Evolutionary conservation across 2,113 vertebrate genomes (phyloP), one percentile per base, ranked within the genome.

Genomic region (Paratilapia polleni): DNA sequence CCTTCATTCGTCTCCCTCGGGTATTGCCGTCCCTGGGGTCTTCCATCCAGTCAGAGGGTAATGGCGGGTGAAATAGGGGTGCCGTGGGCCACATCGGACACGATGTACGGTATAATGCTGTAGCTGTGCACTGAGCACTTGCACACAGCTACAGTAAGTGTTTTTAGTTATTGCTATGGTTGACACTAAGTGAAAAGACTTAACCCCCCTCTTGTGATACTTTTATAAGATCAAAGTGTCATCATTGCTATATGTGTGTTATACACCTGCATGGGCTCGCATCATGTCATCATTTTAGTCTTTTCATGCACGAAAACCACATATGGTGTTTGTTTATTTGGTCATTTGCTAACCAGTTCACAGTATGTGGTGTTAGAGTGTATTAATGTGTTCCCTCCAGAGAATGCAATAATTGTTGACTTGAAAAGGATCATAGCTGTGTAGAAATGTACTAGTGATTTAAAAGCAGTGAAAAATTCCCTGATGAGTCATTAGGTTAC

Each of bases 21-120:
- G 82, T 77, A 80, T 52, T 68, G 19, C 36, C 15, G 36, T 81
- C 83, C 85, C 89, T 2, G 64, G 73, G 90, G 89, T 47, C 28
- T 59, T 76, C 56, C 15, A 26, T 49, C 52, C 84, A 91, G 86
- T 91, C 81, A 73, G 86, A 56, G 86, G 90, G 93, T 95, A 96
- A 95, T 95, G 93, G 86, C 28, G 90, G 88, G 87, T 95, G 95
- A 94, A 96, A 95, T 95, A 84, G 94, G 84, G 91, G 90, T 83
- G 91, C 93, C 81, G 76, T 5, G 66, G 87, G 94, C 88, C 92
- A 91, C 81, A 88, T 91, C 80, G 58, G 93, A 88, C 86, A 82
- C 61, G 57, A 88, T 90, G 88, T 88, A 92, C 68, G 86, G 80
- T 38, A 56, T 62, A 59, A n/a, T 78, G 78, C 80, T 56, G 56